Base-by-base conservation (phyloP, 1,140 invertebrate species). In the Lepeophtheirus salmonis region DNA sequence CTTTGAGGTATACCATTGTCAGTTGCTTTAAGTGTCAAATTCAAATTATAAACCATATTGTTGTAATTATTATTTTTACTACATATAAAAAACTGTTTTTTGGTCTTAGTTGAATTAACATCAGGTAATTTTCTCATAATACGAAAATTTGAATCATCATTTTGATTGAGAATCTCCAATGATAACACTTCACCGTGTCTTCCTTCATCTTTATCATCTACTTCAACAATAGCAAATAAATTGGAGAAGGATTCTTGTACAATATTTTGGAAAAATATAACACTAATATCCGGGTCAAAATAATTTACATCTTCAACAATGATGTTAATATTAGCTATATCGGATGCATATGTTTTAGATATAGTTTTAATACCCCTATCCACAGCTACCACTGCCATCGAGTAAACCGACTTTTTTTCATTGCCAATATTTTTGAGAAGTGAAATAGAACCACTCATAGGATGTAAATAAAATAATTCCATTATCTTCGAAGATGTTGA, bases 401-500 rank as follows among this genome's bases (percentile, higher is more conserved):
- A 79, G 70, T 89, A 81, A 49, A 78, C 71, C 0, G 79, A 73
- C 51, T 74, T 75, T 49, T 86, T 83, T 17, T 77, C 73, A 65
- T 80, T 83, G 60, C 78, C 77, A 24, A 94, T 74, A 16, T 81
- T 80, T 65, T 85, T 78, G 1, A 87, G 86, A 4, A 92, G 75
- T 1, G 84, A 83, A 41, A 96, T 79, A 10, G 89, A 79, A 2
- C 91, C 92, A 13, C 81, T 86, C 23, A 89, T 87, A 12, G 90
- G 89, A 73, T 97, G 87, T 60, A 95, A 81, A 3, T 87, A 83
- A 70, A 95, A 95, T 63, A 83, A n/a, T n/a, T n/a, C n/a, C n/a
- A n/a, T n/a, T n/a, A n/a, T n/a, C n/a, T n/a, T n/a, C n/a, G n/a
- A n/a, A n/a, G n/a, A n/a, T n/a, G n/a, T n/a, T n/a, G n/a, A n/a